phyloP scores from a whole-genome alignment of 2,888 invertebrate species.

The Eupsilia transversa region DNA sequence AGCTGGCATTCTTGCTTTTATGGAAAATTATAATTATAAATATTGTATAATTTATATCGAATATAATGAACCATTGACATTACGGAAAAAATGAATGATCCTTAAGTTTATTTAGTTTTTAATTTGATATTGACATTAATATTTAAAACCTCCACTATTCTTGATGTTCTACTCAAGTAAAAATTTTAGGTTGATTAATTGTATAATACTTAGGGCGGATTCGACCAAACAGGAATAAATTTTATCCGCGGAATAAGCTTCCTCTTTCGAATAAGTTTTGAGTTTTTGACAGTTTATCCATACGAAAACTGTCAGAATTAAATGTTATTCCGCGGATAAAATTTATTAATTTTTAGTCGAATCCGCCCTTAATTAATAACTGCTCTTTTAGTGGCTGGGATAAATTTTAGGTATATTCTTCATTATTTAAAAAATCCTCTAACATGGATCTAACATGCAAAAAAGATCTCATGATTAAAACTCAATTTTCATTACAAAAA shows the following conservation, averaged over 20 bases:
- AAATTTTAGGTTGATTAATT: slow-evolving; percentile 19
- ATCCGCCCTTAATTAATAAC: no score
- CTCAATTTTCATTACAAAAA: neutral
- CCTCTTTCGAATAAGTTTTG: no score
- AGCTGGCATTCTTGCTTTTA: slow-evolving; percentile 26
- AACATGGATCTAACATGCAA: neutral
- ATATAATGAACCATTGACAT: slow-evolving; percentile 26
- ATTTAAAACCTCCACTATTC: slow-evolving; percentile 53
- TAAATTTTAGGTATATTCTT: neutral
- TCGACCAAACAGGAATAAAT: no score
- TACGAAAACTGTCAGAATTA: no score
- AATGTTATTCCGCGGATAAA: no score
- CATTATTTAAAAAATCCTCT: neutral
- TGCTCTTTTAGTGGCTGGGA: slow-evolving; percentile 18
- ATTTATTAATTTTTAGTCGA: no score
- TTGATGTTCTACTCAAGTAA: slow-evolving; percentile 24
- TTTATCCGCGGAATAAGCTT: no score
- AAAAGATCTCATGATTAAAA: neutral
- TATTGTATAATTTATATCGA: slow-evolving; percentile 17
- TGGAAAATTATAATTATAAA: slow-evolving; percentile 23
- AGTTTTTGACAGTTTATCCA: no score
- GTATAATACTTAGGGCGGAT: no score
- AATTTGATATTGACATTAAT: slow-evolving; percentile 28
- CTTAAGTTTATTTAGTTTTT: slow-evolving; percentile 26
- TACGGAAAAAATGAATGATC: slow-evolving; percentile 23